Base-by-base conservation (phyloP, 2,113 vertebrate genomes). In the Silurus asotus region DNA sequence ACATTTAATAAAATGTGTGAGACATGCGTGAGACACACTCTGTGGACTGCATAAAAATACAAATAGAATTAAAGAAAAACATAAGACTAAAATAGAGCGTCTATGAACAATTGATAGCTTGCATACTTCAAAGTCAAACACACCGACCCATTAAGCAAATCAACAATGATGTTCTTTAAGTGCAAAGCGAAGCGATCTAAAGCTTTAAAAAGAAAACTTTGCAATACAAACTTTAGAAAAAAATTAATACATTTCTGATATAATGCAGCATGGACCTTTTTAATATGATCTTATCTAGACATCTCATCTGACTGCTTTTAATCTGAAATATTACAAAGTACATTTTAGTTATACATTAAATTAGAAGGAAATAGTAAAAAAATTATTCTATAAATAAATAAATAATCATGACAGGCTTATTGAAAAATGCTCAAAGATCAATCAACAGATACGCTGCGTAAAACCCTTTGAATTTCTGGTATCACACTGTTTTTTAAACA, bases 141-240 rank as follows among this genome's bases (percentile, higher is more conserved):
- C 58, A 72, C 87, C 48, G 23, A 61, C 7, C 10, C 58, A 61
- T 65, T 58, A 80, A 56, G 19, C 82, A 81, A 51, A 78, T 51
- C 5, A 45, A 87, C 55, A 56, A 62, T 19, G 14, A 67, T 20
- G 25, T 28, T 67, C n/a, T 67, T 25, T 13, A 25, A 67, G 25
- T 67, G 61, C 69, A 74, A 61, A 75, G 55, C 1, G 45, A 45
- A 51, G 48, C 72, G 17, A 37, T 25, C 37, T 1, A 37, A 69
- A 15, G 25, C 28, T 17, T 69, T 37, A 17, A 70, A 45, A 37
- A 15, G 8, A 37, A 45, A 45, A 17, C 10, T 6, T 45, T 45
- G 17, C 15, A 69, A 69, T 65, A 58, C 15, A 58, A 58, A 58
- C 14, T 58, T 58, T 58, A 58, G 37, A 37, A 37, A 58, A 58